Evolutionary conservation across 2,113 vertebrate species (phyloP), one percentile per base, ranked within the genome.

Genomic region (Pholis gunnellus): DNA sequence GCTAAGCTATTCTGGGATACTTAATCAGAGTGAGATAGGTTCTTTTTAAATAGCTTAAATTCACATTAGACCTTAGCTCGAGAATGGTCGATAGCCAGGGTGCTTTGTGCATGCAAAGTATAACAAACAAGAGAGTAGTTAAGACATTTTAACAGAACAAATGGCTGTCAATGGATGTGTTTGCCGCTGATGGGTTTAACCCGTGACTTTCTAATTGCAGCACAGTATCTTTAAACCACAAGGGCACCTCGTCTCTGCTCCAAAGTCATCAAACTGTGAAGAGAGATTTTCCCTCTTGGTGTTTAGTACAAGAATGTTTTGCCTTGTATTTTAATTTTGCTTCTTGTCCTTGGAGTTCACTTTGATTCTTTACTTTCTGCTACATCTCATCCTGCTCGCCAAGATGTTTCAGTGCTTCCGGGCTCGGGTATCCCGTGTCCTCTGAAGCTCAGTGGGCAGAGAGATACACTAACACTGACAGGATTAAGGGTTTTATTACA

Each of bases 401-500:
- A 78, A 73, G 71, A 75, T 65, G 79, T 85, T 80, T 87, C 78
- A 61, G 6, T 56, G 67, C 70, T 50, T 72, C 34, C 63, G 9
- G 68, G 44, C 71, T 75, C 70, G 46, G 72, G 48, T 67, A 61
- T 73, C 70, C 22, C 5, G 3, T 79, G 71, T 90, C 70, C 56
- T 76, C 70, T 57, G 83, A 56, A 83, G 72, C 78, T 79, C 70
- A 46, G 76, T 78, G 59, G 42, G 61, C 81, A 71, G 70, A 83
- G 64, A 1, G 63, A 42, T 72, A 50, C 67, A 56, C 71, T 72
- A 71, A 89, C 69, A 9, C 79, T 64, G 61, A 22, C 63, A 60
- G 87, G 88, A 91, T 92, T 89, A 90, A 82, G 66, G 82, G 46
- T 85, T 90, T 91, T 79, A 89, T 83, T 63, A 88, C 76, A 69